phyloP scores from a whole-genome alignment of 2,888 invertebrate species.

The Parelbella ahira region DNA sequence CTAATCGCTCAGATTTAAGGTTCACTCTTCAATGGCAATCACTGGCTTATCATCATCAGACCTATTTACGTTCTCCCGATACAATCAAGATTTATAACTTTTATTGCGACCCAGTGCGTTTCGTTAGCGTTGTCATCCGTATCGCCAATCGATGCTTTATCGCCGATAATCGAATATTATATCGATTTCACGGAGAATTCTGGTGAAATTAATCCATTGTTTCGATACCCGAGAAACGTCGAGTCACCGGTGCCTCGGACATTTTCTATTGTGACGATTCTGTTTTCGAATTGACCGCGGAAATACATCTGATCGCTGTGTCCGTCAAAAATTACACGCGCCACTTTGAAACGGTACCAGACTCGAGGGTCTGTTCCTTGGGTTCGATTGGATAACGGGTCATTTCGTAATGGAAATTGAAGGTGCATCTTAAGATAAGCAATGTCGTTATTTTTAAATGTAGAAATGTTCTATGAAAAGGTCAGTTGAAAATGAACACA shows the following conservation, averaged over 20 bases:
- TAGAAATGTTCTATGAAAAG: too few relatives aligned
- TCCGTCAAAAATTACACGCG: slow-evolving; percentile 28
- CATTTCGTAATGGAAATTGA: slow-evolving; percentile 29
- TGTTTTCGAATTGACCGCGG: slow-evolving; percentile 28
- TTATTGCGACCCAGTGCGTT: slow-evolving; percentile 50
- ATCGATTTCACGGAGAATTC: slow-evolving; percentile 60
- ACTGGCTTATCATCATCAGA: slow-evolving; percentile 31
- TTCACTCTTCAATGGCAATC: slow-evolving; percentile 27
- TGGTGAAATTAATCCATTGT: slow-evolving; percentile 57
- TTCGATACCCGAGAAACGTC: slow-evolving; percentile 38
- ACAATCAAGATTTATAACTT: slow-evolving; percentile 47
- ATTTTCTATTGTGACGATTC: slow-evolving; percentile 31
- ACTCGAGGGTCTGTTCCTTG: neutral
- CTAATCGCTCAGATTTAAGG: slow-evolving; percentile 23
- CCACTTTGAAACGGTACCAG: slow-evolving; percentile 12
- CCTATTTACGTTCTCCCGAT: slow-evolving; percentile 42
- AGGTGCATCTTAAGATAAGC: too few relatives aligned
- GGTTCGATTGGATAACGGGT: slow-evolving; percentile 1
- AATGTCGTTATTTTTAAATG: too few relatives aligned
- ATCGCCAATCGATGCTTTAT: slow-evolving; percentile 48
- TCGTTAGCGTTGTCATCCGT: slow-evolving; percentile 55
- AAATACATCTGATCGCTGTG: slow-evolving; percentile 33
- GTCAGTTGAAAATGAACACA: too few relatives aligned
- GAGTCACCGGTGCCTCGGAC: slow-evolving; percentile 37
- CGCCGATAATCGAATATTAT: slow-evolving; percentile 54